Base-by-base conservation (phyloP, 2,797 vertebrate species). In the Benthosema pterotum region DNA sequence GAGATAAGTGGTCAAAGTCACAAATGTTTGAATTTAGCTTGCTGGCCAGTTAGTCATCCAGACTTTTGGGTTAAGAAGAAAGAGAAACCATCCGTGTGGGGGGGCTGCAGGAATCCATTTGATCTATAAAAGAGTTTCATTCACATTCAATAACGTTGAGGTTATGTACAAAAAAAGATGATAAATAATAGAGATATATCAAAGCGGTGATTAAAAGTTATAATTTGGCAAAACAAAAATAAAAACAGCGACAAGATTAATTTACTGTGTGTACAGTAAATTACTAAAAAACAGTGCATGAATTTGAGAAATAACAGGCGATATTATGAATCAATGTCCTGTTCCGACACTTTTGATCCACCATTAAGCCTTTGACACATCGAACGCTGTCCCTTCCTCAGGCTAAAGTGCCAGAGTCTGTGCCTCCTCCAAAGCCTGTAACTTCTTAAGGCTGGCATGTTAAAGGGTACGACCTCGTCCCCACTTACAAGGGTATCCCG, bases 401-500 rank as follows among this genome's bases (percentile, higher is more conserved):
- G 32, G 32, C 32, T 1, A 65, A 72, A 65, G 62, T 68, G 64
- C 67, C 58, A 51, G 16, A 54, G 57, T 61, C 74, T 68, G 57
- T 75, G 47, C 67, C 42, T 82, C 38, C 60, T 65, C 58, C 66
- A 56, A 57, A 46, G 69, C 83, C 82, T 93, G 91, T 84, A 90
- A 91, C 83, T 88, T 90, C 85, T 92, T 89, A 83, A 86, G 65
- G 64, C 69, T 72, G 87, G 82, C 87, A 90, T 91, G 88, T 85
- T 86, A 89, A 89, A 86, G 89, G 88, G 67, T 81, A 81, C 42
- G 88, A 93, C 87, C 88, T 87, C n/a, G 57, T 83, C 55, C 77
- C 69, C 75, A 64, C 86, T 87, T 87, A 91, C 82, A 87, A 85
- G 80, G 76, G 68, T 89, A 89, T 93, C 88, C 77, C 0, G 19